Base-by-base conservation (phyloP, 2,797 vertebrate genomes). In the Huso huso region DNA sequence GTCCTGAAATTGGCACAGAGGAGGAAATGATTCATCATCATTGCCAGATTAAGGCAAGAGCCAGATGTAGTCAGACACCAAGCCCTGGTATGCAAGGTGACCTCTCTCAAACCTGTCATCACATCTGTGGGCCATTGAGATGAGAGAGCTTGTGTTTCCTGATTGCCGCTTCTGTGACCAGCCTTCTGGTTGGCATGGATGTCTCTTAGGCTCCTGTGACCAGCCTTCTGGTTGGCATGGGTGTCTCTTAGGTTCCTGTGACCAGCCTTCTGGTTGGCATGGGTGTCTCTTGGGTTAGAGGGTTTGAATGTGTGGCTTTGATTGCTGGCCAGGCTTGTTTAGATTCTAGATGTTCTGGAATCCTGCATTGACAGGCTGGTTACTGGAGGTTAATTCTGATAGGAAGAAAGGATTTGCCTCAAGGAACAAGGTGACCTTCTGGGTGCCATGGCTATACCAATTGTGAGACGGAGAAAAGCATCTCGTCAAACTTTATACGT, bases 41-140 rank as follows among this genome's bases (percentile, higher is more conserved):
- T 49, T 71, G 73, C 73, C 69, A 72, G 78, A 81, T 80, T 79
- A 79, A 75, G 77, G 64, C 48, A 63, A 66, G 68, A 73, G 77
- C 77, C 79, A 83, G 77, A 76, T 77, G 79, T 68, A 78, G 72
- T 72, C 65, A 68, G 67, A 50, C 77, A 74, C 57, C 51, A 76
- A 73, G 74, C 75, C 12, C 55, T 58, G 55, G 15, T 71, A 66
- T 75, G 73, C 81, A 81, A 81, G 81, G 81, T 81, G 78, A 83
- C 81, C 81, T 71, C 72, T 78, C 75, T 74, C 75, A 78, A 81
- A 80, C 74, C 81, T 79, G 79, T 75, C 78, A 73, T 68, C 77
- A 78, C 79, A 81, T 80, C 78, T 80, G 79, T 77, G 79, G 77
- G 74, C 75, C 70, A 71, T 75, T 77, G 69, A 67, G 66, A 69